Evolutionary conservation across 2,888 invertebrate genomes (phyloP).

Genomic region (Deilephila porcellus): DNA sequence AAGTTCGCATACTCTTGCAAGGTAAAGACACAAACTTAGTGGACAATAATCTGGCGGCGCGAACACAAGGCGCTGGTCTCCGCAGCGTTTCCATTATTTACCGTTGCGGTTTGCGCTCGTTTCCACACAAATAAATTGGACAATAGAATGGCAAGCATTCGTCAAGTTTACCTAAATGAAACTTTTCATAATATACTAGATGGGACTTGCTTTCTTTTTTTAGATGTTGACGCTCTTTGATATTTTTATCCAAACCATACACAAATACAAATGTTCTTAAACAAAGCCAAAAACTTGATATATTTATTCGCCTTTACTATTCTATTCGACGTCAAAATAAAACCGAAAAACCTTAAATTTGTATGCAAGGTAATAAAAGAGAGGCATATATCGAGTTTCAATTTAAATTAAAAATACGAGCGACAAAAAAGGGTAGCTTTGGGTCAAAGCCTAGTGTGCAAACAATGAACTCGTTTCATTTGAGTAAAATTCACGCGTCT

Average conservation of each 20-base stretch:
- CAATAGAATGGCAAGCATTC: conserved; percentile 69
- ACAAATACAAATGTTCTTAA: not conserved
- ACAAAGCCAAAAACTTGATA: not conserved
- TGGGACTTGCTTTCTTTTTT: not conserved
- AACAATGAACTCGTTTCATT: conserved; percentile 17
- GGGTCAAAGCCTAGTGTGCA: conserved; percentile 22
- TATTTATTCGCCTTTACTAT: not conserved
- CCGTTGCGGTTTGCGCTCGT: conserved; percentile 61
- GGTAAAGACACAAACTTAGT: conserved; percentile 70
- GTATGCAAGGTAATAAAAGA: conserved; percentile 9
- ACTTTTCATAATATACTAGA: conserved; percentile 65
- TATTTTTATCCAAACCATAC: not conserved
- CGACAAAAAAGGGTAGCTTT: conserved; percentile 20
- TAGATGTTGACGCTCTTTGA: not conserved
- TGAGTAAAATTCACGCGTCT: conserved; percentile 14
- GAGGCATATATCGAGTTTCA: conserved; percentile 13
- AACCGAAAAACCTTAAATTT: conserved; percentile 8
- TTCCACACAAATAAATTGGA: conserved; percentile 72
- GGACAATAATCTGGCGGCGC: conserved; percentile 68
- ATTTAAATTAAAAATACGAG: conserved; percentile 21
- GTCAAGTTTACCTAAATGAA: conserved; percentile 69
- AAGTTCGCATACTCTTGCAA: conserved; percentile 59
- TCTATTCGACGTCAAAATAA: conserved; percentile 49
- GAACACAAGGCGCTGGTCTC: conserved; percentile 59
- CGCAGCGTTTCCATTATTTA: conserved; percentile 67